These are phyloP conservation scores for Oopsacas minuta DNA, from an alignment of 37 sponge, comb jelly and placozoan genomes.

Conservation along the genomic window DNA sequence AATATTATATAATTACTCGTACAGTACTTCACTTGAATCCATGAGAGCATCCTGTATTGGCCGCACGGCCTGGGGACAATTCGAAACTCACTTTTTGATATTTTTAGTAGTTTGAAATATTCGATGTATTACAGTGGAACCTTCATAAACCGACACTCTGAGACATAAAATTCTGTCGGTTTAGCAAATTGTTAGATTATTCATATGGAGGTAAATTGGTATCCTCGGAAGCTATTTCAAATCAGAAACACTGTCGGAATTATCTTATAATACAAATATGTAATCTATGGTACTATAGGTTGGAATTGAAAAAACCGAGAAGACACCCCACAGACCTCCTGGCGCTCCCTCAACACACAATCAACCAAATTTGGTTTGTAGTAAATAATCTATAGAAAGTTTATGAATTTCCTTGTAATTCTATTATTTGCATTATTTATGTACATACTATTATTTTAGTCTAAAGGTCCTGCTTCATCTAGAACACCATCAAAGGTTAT, in stretches of 20 bases:
- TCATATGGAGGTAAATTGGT: too few relatives aligned
- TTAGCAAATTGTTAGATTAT: too few relatives aligned
- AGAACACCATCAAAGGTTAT: neutral
- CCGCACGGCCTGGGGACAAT: neutral
- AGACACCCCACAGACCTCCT: neutral
- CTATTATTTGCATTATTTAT: too few relatives aligned
- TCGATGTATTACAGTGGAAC: too few relatives aligned
- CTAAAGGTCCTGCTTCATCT: neutral
- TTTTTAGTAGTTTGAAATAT: neutral
- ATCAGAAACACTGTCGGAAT: too few relatives aligned
- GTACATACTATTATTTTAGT: neutral
- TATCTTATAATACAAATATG: neutral
- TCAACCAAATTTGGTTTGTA: neutral
- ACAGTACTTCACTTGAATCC: neutral
- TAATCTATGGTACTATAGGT: neutral
- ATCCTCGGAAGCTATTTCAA: too few relatives aligned
- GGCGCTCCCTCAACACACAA: neutral
- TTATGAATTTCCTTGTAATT: too few relatives aligned
- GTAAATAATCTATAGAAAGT: neutral
- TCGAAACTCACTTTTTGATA: conserved; percentile 19
- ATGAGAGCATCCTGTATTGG: neutral
- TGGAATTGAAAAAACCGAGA: neutral
- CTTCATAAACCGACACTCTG: too few relatives aligned
- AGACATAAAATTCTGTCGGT: too few relatives aligned
- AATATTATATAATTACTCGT: neutral